Base-by-base conservation (phyloP, 2,888 invertebrate genomes). In the Drosophila paramelanica region DNA sequence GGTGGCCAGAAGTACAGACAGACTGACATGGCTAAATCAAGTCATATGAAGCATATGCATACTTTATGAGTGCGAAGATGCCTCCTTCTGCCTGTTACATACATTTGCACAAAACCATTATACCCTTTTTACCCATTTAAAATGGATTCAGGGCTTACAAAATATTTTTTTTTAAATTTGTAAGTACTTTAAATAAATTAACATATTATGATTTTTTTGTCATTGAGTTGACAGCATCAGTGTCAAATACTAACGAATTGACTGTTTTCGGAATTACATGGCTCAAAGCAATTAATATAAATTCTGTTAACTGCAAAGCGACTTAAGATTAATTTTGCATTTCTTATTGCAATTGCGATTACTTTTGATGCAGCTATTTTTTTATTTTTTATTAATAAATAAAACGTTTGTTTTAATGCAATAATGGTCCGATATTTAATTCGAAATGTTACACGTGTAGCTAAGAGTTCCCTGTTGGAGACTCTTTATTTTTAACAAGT, bases 391-490 rank as follows among this genome's bases (percentile, higher is more conserved):
- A 31, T 39, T 4, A 14, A 46, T 33, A 23, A 27, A 23, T 14
- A 11, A 14, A 14, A 31, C 39, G 39, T 39, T 23, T 10, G 5
- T 11, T 11, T 5, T 17, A 14, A 1, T 13, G 25, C 17, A 25
- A 17, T 33, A 33, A 14, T 5, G 13, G 13, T 36, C 36, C 4
- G 36, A 11, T 36, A 3, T 36, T 13, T 13, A 36, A 31, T 31
- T 31, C 8, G 31, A 55, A 2, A 45, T 17, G 14, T 23, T 45
- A 14, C 33, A 33, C 6, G n/a, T n/a, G 6, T 23, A 3, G 5
- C 38, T 1, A 13, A 7, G 17, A 38, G n/a, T 50, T 14, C 11
- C 27, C 13, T 50, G 47, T 50, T 49, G 47, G 41, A 45, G 58
- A 66, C 42, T 55, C 33, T 33, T 36, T 13, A 8, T 20, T 14